Percentiles rank a stretch among this genome's conserved stretches.
Evolutionary conservation across 2,113 vertebrate genomes (phyloP).

Genomic region (Telmatochromis sp.): DNA sequence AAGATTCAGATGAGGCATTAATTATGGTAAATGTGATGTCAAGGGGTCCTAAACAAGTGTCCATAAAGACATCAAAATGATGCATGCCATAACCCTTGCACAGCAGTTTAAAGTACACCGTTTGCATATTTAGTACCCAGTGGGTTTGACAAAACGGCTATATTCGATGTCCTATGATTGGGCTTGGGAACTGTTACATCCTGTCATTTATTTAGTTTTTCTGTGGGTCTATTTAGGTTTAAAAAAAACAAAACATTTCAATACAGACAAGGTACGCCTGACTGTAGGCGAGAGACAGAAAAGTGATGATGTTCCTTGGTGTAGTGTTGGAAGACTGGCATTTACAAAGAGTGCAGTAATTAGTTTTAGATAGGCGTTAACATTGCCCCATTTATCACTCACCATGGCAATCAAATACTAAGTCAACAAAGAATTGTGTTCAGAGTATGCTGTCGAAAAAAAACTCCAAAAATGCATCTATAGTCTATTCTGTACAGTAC

Average conservation of each 20-base stretch:
- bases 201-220: background rate
- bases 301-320: background rate
- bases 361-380: background rate
- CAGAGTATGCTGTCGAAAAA: background rate
- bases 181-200: background rate
- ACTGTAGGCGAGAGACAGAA: background rate
- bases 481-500: background rate
- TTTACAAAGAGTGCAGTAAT: background rate
- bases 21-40: background rate
- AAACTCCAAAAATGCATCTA: background rate
- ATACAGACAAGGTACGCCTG: background rate
- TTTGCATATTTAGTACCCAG: background rate
- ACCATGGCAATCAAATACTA: background rate
- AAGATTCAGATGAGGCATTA: background rate
- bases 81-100: background rate
- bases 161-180: fast-evolving
- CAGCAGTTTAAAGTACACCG: background rate
- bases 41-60: background rate
- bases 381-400: background rate
- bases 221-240: background rate
- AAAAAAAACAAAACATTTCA: background rate
- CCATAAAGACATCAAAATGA: background rate
- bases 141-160: background rate
- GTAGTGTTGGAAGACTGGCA: fast-evolving
- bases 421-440: background rate